Evolutionary conservation across 2,797 vertebrate species (phyloP).

Genomic region (Pseudocheirus occidentalis): DNA sequence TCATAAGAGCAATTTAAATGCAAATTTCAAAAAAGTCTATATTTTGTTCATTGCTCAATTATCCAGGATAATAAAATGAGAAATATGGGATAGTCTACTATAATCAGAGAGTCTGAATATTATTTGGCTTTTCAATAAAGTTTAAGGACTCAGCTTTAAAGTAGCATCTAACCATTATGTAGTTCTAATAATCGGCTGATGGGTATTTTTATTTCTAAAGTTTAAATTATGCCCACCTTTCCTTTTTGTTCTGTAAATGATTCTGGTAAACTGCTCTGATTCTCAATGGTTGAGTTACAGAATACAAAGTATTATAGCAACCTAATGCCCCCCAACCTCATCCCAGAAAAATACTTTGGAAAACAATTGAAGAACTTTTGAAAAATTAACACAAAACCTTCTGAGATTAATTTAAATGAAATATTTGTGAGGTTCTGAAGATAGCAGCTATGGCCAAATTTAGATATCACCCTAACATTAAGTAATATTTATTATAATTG

Average conservation of each 20-base stretch:
- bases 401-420: constrained; percentile 69
- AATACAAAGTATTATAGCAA: constrained; percentile 39
- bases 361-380: constrained; percentile 20
- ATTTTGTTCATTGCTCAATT: constrained; percentile 60
- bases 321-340: background rate
- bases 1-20: constrained; percentile 60
- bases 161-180: constrained; percentile 21
- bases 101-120: background rate
- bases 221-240: constrained; percentile 20
- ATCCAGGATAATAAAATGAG: constrained; percentile 7
- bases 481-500: constrained; percentile 61
- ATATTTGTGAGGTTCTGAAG: constrained; percentile 52
- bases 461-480: constrained; percentile 45
- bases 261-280: constrained; percentile 7
- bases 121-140: background rate
- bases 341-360: constrained; percentile 15
- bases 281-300: background rate
- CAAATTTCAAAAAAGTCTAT: background rate
- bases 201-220: no score
- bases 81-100: background rate
- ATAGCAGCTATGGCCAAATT: constrained; percentile 65
- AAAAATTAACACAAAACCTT: constrained; percentile 60
- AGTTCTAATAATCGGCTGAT: constrained; percentile 20
- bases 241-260: constrained; percentile 29
- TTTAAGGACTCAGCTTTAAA: constrained; percentile 49